Conservation (phyloP, 2,797 vertebrate species). For the Leptoclinus maculatus region DNA sequence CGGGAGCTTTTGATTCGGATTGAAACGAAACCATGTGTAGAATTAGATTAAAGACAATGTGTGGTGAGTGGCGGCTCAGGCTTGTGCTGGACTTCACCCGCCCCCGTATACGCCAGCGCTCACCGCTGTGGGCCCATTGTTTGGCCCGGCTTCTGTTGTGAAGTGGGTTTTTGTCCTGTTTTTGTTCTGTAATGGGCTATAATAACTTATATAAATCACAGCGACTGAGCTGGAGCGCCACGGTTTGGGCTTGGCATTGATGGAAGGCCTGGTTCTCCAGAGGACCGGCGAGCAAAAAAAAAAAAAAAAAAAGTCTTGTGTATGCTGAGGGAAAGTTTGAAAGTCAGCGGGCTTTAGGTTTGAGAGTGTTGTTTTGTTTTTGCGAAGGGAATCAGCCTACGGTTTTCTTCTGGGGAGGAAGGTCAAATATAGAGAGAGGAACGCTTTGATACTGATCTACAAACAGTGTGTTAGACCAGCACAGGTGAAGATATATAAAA, state of each 20-base stretch:
- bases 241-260: slow-evolving; percentile 81
- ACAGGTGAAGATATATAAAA: slow-evolving; percentile 70
- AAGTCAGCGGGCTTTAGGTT: slow-evolving; percentile 72
- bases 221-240: slow-evolving; percentile 76
- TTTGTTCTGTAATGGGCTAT: slow-evolving; percentile 83
- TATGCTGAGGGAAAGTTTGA: slow-evolving; percentile 77
- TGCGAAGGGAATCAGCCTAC: slow-evolving; percentile 70
- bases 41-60: slow-evolving; percentile 88
- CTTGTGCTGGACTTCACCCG: slow-evolving; percentile 79
- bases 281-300: slow-evolving; percentile 62
- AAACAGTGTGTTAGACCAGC: slow-evolving; percentile 76
- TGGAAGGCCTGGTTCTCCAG: slow-evolving; percentile 77
- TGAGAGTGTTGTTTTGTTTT: slow-evolving; percentile 76
- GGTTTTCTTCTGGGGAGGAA: slow-evolving; percentile 77
- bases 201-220: slow-evolving; percentile 87
- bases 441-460: slow-evolving; percentile 80
- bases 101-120: slow-evolving; percentile 54
- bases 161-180: slow-evolving; percentile 79
- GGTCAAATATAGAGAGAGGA: slow-evolving; percentile 78
- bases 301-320: slow-evolving; percentile 70
- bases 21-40: slow-evolving; percentile 87
- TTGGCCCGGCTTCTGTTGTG: slow-evolving; percentile 73
- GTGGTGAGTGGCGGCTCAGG: slow-evolving; percentile 76
- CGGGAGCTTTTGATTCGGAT: slow-evolving; percentile 86
- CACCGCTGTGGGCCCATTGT: slow-evolving; percentile 76